phyloP scores from a whole-genome alignment of 2,888 invertebrate genomes.

The Stenotaenia linearis region DNA sequence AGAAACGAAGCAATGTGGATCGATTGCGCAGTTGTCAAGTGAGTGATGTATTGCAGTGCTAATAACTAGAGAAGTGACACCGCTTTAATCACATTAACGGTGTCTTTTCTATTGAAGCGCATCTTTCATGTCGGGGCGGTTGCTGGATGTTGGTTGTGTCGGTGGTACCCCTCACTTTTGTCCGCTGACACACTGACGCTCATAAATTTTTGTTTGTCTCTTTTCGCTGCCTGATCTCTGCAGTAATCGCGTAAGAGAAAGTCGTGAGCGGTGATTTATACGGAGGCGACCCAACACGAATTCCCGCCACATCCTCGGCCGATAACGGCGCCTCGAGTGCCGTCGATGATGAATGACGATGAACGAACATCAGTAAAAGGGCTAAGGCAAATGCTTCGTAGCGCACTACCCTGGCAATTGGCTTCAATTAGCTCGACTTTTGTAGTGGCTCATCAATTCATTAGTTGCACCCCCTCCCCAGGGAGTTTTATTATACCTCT shows the following conservation, averaged over 20 bases:
- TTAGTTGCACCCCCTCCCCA: not conserved
- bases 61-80: slow-evolving; percentile 8
- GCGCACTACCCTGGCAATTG: not conserved
- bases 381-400: not conserved
- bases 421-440: slow-evolving; percentile 24
- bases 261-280: not conserved
- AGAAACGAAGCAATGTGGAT: not conserved
- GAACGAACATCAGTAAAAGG: not conserved
- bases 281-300: slow-evolving; percentile 15
- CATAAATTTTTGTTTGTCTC: not conserved
- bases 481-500: not conserved
- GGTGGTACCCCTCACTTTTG: not conserved
- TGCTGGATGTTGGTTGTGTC: not conserved
- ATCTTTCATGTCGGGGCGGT: not conserved
- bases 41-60: not conserved
- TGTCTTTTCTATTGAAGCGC: not conserved
- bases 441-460: slow-evolving; percentile 12
- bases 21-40: slow-evolving; percentile 10
- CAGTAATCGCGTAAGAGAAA: slow-evolving; percentile 14
- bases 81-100: slow-evolving; percentile 12
- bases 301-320: slow-evolving; percentile 20
- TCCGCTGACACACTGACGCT: not conserved
- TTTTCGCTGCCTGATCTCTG: not conserved
- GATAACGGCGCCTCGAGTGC: slow-evolving; percentile 20
- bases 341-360: not conserved